Percentiles rank a stretch among this genome's conserved stretches.
Evolutionary conservation across 37 sponge, comb jelly and placozoan species (phyloP).

Genomic region (Corticium candelabrum): DNA sequence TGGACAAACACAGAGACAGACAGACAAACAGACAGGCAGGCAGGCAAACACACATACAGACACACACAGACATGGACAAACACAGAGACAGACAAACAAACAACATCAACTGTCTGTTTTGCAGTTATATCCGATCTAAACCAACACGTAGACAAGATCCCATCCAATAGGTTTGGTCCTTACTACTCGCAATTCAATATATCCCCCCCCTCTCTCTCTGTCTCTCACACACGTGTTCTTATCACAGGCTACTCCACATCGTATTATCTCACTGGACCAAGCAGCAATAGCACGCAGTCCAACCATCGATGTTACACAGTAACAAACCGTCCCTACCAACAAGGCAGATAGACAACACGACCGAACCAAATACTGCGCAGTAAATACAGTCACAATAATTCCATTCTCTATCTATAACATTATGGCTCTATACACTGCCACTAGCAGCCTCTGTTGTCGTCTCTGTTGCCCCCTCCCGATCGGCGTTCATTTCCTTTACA

Average conservation of each 20-base stretch:
- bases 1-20: not conserved
- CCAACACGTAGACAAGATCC: not conserved
- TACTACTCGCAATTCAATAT: no score
- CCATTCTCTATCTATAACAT: no score
- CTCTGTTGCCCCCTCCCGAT: no score
- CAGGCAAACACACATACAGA: not conserved
- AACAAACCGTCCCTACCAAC: no score
- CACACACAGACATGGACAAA: not conserved
- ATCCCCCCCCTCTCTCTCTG: no score
- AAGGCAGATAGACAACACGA: no score
- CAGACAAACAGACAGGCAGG: not conserved
- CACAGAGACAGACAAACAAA: not conserved
- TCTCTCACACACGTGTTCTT: no score
- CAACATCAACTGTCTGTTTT: not conserved
- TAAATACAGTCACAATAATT: no score
- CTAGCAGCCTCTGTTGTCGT: no score
- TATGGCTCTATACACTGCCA: no score
- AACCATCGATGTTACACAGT: no score
- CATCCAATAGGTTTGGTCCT: not conserved
- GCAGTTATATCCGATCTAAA: not conserved
- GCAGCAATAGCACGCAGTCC: slow-evolving; percentile 5
- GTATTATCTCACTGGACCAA: not conserved
- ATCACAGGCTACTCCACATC: not conserved
- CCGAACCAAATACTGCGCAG: no score
- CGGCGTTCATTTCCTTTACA: not conserved